Percentiles rank a stretch among this genome's conserved stretches.
Evolutionary conservation across 2,797 vertebrate species (phyloP).

Genomic region (Chanos chanos): DNA sequence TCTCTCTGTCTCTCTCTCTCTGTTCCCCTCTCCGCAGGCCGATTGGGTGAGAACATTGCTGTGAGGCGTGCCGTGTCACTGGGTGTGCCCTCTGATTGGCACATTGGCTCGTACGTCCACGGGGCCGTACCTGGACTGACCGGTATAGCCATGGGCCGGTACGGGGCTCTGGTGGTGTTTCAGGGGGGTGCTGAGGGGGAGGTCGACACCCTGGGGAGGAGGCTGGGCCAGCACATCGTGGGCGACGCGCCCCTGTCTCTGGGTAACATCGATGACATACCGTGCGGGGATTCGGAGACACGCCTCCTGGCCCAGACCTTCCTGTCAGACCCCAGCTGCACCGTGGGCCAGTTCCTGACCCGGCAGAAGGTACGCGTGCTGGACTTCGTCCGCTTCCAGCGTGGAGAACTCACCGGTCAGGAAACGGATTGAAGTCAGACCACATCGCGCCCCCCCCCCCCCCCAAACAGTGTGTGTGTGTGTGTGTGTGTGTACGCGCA

Average conservation of each 20-base stretch:
- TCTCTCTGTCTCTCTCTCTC: neutral
- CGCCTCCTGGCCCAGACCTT: constrained; percentile 84
- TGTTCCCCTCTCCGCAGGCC: constrained; percentile 63
- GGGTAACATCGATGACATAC: constrained; percentile 80
- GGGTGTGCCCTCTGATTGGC: constrained; percentile 73
- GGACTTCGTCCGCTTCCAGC: constrained; percentile 86
- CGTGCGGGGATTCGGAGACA: constrained; percentile 77
- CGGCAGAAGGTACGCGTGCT: constrained; percentile 73
- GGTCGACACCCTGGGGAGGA: constrained; percentile 71
- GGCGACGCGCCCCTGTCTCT: constrained; percentile 81
- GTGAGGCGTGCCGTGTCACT: constrained; percentile 78
- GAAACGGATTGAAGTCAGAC: constrained; percentile 47
- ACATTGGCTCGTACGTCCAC: constrained; percentile 82
- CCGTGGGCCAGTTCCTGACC: constrained; percentile 79
- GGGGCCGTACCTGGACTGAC: constrained; percentile 56
- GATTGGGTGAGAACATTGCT: constrained; percentile 85
- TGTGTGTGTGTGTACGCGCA: too few relatives aligned
- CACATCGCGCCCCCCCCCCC: too few relatives aligned
- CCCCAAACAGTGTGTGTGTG: too few relatives aligned
- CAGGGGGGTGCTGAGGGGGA: constrained; percentile 65
- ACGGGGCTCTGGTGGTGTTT: constrained; percentile 82
- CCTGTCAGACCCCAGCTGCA: constrained; percentile 77
- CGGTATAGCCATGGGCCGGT: constrained; percentile 78
- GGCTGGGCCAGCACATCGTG: constrained; percentile 86
- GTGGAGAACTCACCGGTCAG: constrained; percentile 69